Conservation (phyloP, 2,888 invertebrate species). For the Thymelicus lineola region DNA sequence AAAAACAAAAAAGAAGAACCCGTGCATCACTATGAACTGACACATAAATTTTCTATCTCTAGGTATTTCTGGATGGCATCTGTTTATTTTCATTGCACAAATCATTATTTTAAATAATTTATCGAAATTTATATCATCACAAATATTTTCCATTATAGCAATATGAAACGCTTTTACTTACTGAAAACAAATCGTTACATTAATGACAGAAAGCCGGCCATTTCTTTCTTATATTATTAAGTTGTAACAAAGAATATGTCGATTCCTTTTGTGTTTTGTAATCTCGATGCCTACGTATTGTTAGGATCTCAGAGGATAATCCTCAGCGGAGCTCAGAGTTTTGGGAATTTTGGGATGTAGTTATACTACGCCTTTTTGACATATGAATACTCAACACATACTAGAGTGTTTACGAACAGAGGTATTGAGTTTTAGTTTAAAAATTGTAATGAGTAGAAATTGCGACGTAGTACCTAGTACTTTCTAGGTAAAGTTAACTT, state of each 20-base stretch:
- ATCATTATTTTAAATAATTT: slow-evolving; percentile 21
- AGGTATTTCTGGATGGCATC: slow-evolving; percentile 28
- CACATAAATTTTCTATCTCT: slow-evolving; percentile 31
- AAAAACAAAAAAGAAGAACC: slow-evolving; percentile 17
- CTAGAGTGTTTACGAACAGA: no score
- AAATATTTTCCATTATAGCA: slow-evolving; percentile 1
- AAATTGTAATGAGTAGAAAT: no score
- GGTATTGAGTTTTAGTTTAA: no score
- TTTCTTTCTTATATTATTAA: background rate
- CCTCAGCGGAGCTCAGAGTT: background rate
- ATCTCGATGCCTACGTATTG: background rate
- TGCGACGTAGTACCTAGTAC: no score
- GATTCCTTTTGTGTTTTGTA: background rate
- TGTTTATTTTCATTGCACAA: slow-evolving; percentile 26
- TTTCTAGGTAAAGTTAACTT: no score
- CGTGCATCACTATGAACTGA: slow-evolving; percentile 23
- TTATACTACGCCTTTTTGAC: no score
- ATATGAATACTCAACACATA: no score
- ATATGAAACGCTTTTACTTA: background rate
- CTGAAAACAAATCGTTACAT: background rate
- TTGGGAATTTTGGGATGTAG: no score
- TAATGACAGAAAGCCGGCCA: background rate
- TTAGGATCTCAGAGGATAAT: background rate
- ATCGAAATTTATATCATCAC: slow-evolving; percentile 21
- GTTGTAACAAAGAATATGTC: slow-evolving; percentile 39